These are phyloP conservation scores for Stictocephala bisonia DNA, from an alignment of 2,888 invertebrate species.

Conservation along the genomic window DNA sequence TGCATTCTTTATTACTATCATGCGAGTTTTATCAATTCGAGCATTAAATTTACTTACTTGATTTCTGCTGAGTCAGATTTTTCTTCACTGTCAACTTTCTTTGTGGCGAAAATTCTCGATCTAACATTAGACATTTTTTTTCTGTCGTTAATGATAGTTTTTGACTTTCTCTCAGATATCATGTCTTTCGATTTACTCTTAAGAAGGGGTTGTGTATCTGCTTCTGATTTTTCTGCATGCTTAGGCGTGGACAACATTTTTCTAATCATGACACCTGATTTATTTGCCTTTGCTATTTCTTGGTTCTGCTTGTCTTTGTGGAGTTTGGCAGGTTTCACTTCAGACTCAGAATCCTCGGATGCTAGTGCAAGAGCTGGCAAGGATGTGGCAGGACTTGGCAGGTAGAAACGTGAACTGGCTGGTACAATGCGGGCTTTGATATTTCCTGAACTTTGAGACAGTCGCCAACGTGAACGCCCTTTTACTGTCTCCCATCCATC, in stretches of 20 bases:
- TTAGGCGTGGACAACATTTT: background rate
- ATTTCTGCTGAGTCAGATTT: background rate
- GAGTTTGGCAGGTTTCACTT: conserved; percentile 23
- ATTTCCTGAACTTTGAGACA: conserved; percentile 57
- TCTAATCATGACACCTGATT: background rate
- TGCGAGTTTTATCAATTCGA: too few relatives aligned
- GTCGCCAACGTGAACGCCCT: conserved; percentile 72
- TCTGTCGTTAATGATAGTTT: conserved; percentile 12
- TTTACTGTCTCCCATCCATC: conserved; percentile 95
- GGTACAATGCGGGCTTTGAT: conserved; percentile 51
- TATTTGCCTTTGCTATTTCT: conserved; percentile 44
- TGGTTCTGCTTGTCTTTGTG: conserved; percentile 45
- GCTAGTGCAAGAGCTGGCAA: conserved; percentile 74
- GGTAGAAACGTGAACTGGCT: conserved; percentile 75
- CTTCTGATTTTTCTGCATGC: background rate
- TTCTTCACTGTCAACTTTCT: background rate
- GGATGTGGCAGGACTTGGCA: conserved; percentile 86
- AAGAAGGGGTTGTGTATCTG: background rate
- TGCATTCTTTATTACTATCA: too few relatives aligned
- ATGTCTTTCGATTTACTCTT: conserved; percentile 66
- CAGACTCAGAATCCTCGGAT: background rate
- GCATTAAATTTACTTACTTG: background rate
- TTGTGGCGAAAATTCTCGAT: background rate
- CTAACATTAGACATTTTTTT: conserved; percentile 15
- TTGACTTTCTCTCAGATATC: conserved; percentile 60